Percentiles rank a stretch among this genome's conserved stretches.
These are phyloP conservation scores for Amazona vittata DNA, from an alignment of 2,113 vertebrate genomes.

Conservation along the genomic window DNA sequence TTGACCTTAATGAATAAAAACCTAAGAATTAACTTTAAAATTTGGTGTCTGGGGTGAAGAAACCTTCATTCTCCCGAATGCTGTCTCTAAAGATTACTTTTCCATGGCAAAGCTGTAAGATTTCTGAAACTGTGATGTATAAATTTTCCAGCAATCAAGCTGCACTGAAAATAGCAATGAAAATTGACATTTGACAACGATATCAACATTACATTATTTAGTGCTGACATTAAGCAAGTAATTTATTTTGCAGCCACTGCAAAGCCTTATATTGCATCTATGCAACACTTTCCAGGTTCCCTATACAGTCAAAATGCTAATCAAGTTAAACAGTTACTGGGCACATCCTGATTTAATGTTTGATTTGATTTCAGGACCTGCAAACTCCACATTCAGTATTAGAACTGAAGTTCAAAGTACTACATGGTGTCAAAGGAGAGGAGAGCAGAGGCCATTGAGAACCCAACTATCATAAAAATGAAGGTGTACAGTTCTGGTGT, in stretches of 20 bases:
- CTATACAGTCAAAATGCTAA: slow-evolving; percentile 30
- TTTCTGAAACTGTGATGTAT: neutral
- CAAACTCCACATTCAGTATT: neutral
- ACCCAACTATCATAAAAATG: neutral
- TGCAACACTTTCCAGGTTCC: neutral
- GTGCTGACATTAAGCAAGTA: slow-evolving; percentile 56
- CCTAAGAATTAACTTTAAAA: neutral
- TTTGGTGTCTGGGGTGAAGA: neutral
- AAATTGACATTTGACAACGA: slow-evolving; percentile 58
- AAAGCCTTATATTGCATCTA: neutral
- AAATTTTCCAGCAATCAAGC: slow-evolving; percentile 45
- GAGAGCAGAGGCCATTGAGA: neutral
- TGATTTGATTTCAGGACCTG: slow-evolving; percentile 9
- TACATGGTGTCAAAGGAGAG: neutral
- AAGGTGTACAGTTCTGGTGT: neutral
- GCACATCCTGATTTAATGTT: neutral
- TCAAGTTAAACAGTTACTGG: slow-evolving; percentile 27
- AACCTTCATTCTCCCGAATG: neutral
- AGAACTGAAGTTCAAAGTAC: neutral
- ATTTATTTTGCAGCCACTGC: slow-evolving; percentile 20
- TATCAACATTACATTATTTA: slow-evolving; percentile 46
- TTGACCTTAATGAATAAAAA: slow-evolving; percentile 12
- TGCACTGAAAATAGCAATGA: slow-evolving; percentile 33
- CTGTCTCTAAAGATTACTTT: neutral
- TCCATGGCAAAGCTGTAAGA: neutral